Conservation (phyloP, 2,113 vertebrate genomes). For the Gracilinanus agilis region DNA sequence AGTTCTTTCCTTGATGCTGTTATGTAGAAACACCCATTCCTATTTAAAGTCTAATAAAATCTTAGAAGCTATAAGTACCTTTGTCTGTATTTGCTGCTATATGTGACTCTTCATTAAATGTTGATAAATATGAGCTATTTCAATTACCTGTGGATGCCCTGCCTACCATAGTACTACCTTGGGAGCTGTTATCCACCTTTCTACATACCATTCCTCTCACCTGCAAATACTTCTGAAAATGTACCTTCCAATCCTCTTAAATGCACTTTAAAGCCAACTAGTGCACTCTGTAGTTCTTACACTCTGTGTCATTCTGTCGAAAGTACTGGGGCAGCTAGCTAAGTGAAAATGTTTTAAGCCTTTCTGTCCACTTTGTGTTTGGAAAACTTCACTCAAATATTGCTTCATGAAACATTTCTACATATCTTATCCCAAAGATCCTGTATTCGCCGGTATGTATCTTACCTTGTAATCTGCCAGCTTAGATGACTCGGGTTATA, state of each 20-base stretch:
- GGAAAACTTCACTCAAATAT: constrained; percentile 67
- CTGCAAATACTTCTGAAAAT: constrained; percentile 49
- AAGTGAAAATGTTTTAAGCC: constrained; percentile 65
- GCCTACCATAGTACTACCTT: constrained; percentile 76
- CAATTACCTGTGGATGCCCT: constrained; percentile 76
- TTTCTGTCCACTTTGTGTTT: constrained; percentile 74
- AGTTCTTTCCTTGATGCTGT: constrained; percentile 61
- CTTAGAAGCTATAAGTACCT: constrained; percentile 70
- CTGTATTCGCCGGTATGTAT: constrained; percentile 71
- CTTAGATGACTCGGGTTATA: constrained; percentile 85
- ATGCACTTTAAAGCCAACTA: constrained; percentile 70
- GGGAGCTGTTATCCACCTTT: constrained; percentile 63
- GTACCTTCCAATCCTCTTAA: constrained; percentile 56
- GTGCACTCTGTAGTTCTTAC: constrained; percentile 69
- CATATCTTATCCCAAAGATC: constrained; percentile 69
- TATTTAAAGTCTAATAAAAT: constrained; percentile 54
- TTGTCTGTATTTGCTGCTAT: constrained; percentile 74
- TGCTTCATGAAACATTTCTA: constrained; percentile 63
- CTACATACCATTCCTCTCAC: constrained; percentile 62
- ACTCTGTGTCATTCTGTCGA: constrained; percentile 71
- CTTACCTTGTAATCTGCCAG: constrained; percentile 81
- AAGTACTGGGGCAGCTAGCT: not conserved
- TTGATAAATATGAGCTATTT: constrained; percentile 78
- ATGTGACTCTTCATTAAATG: constrained; percentile 53
- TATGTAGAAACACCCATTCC: constrained; percentile 65